Evolutionary conservation across 2,113 vertebrate genomes (phyloP), one percentile per base, ranked within the genome.

Genomic region (Mus pahari): DNA sequence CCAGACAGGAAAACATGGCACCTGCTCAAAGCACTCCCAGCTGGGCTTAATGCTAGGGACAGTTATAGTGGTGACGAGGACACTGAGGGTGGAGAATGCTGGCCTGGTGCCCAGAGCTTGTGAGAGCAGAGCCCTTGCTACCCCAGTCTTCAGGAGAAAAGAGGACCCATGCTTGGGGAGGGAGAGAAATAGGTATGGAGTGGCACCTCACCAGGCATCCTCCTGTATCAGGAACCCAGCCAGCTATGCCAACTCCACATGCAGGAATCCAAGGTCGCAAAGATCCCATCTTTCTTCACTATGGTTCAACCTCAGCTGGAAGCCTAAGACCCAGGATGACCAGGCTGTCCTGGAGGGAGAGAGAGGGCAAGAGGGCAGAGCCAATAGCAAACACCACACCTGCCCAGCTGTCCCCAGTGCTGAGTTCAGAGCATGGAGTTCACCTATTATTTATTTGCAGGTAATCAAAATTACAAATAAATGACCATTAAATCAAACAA

Each of bases 381-480:
- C 14, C 62, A 33, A 39, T 28, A 31, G 31, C 28, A 50, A 53
- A 39, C 13, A 13, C 60, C 24, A 50, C 28, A 1, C 3, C 86
- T 50, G 0, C 62, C 45, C 50, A 55, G 42, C 45, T 36, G 42
- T 39, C 7, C 22, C 33, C 12, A 94, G 48, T 31, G 36, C 48
- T 62, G 16, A 82, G 60, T 6, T 31, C 39, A 77, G 50, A 68
- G 17, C 0, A 26, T 14, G 19, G 55, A 39, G 16, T 70, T 45
- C 60, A 53, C 36, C 58, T 81, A 92, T 74, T 89, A 92, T 78
- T 77, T 22, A 39, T 92, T 39, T 84, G 48, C 48, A 92, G 50
- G 12, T 5, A 62, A 58, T 68, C 24, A 48, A n/a, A 84, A 33
- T 3, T 71, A 45, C 79, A 92, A 86, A 53, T 68, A n/a, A 75